phyloP scores from a whole-genome alignment of 2,888 invertebrate species.

The Lithophane socia region DNA sequence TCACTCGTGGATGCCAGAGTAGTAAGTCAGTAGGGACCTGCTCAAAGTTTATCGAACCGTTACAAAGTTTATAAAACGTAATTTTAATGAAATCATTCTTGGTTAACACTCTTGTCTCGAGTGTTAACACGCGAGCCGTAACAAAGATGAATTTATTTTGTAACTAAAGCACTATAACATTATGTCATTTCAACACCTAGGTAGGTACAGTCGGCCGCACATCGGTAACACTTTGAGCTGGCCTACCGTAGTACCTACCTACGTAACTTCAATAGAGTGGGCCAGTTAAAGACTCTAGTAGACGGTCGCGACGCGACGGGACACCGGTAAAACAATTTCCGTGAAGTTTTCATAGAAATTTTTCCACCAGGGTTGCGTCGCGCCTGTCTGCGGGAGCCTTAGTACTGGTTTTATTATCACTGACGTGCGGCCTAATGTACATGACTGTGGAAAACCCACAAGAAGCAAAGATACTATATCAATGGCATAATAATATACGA shows the following conservation, averaged over 20 bases:
- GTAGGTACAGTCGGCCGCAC: not conserved
- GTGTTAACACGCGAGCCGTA: not conserved
- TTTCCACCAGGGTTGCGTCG: too few relatives aligned
- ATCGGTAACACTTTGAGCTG: not conserved
- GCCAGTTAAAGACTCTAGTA: too few relatives aligned
- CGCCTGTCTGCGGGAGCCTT: too few relatives aligned
- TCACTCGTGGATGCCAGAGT: too few relatives aligned
- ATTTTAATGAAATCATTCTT: not conserved
- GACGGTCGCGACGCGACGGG: too few relatives aligned
- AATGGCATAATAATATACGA: constrained; percentile 19
- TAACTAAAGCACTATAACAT: not conserved
- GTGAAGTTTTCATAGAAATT: too few relatives aligned
- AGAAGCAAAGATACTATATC: constrained; percentile 8
- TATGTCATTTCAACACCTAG: constrained; percentile 1
- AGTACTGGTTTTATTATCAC: too few relatives aligned
- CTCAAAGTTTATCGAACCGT: not conserved
- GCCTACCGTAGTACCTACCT: not conserved
- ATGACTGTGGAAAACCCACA: not conserved
- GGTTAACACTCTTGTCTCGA: not conserved
- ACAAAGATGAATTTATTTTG: constrained; percentile 12
- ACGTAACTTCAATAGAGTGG: too few relatives aligned
- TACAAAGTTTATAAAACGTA: too few relatives aligned
- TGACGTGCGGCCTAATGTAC: not conserved
- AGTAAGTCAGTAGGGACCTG: too few relatives aligned
- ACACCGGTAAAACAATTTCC: too few relatives aligned